These are phyloP conservation scores for Scaptomyza caliginosa DNA, from an alignment of 2,888 invertebrate genomes.

Conservation along the genomic window DNA sequence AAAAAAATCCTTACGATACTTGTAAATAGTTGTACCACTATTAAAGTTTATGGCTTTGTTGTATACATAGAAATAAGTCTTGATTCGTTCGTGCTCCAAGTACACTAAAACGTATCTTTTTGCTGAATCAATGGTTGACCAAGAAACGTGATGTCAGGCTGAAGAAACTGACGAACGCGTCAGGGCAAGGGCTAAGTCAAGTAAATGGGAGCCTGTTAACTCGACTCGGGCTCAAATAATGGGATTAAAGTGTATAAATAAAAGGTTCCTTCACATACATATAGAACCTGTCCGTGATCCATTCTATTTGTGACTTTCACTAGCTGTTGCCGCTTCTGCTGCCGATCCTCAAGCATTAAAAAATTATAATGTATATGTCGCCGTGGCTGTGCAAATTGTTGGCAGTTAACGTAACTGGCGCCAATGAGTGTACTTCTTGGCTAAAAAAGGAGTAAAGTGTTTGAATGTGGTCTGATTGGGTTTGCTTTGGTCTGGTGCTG, in stretches of 20 bases:
- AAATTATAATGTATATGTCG: constrained; percentile 71
- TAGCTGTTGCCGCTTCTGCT: too few relatives aligned
- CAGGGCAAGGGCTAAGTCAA: constrained; percentile 57
- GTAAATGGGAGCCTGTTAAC: constrained; percentile 22
- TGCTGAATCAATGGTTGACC: constrained; percentile 8
- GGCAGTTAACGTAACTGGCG: constrained; percentile 65
- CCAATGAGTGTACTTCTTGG: constrained; percentile 48
- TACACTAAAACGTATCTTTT: constrained; percentile 9
- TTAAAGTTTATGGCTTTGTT: neutral
- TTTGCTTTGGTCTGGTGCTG: neutral
- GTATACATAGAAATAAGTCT: neutral
- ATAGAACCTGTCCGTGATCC: constrained; percentile 13
- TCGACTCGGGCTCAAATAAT: constrained; percentile 39
- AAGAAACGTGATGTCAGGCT: constrained; percentile 74
- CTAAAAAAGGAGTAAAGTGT: constrained; percentile 2
- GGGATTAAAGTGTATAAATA: constrained; percentile 44
- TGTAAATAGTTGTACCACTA: neutral
- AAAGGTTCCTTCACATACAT: constrained; percentile 18
- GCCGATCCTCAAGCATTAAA: constrained; percentile 33
- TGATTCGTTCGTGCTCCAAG: neutral
- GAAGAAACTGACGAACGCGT: constrained; percentile 51
- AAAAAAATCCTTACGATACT: too few relatives aligned
- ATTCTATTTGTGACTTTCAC: constrained; percentile 46
- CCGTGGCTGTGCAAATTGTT: constrained; percentile 59
- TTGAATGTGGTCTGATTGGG: neutral